phyloP scores from a whole-genome alignment of 2,113 vertebrate genomes.

The Epinephelus cyanopodus region DNA sequence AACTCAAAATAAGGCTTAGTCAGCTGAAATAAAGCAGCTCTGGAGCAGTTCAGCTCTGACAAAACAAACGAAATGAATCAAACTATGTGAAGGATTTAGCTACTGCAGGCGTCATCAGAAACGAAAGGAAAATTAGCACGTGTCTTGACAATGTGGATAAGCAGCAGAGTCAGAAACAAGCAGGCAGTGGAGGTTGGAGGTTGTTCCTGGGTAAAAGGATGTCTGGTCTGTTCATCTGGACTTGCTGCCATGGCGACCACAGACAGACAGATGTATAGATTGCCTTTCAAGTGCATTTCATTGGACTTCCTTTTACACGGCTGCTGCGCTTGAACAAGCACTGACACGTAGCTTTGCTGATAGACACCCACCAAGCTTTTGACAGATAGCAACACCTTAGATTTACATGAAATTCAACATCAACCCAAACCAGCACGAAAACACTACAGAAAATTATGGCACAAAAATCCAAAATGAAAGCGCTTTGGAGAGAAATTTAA shows the following conservation, averaged over 20 bases:
- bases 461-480: conserved; percentile 2
- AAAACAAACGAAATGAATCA: conserved; percentile 15
- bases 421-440: conserved; percentile 22
- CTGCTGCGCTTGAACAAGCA: conserved; percentile 4
- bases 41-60: conserved; percentile 10
- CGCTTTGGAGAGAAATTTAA: background rate
- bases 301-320: background rate
- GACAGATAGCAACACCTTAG: conserved; percentile 3
- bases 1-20: conserved; percentile 17
- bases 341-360: background rate
- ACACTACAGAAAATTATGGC: conserved; percentile 8
- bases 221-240: conserved; percentile 33
- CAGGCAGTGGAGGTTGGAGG: conserved; percentile 12
- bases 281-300: conserved; percentile 6
- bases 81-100: background rate
- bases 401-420: conserved; percentile 32
- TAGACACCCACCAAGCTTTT: conserved; percentile 9
- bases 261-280: conserved; percentile 18
- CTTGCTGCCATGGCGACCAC: conserved; percentile 52
- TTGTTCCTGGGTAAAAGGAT: background rate
- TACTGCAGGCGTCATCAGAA: conserved; percentile 4
- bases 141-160: background rate
- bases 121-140: background rate
- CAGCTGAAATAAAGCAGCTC: conserved; percentile 21
- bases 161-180: conserved; percentile 19